Conservation (phyloP, 1,140 invertebrate genomes). For the Cheumatopsyche charites region DNA sequence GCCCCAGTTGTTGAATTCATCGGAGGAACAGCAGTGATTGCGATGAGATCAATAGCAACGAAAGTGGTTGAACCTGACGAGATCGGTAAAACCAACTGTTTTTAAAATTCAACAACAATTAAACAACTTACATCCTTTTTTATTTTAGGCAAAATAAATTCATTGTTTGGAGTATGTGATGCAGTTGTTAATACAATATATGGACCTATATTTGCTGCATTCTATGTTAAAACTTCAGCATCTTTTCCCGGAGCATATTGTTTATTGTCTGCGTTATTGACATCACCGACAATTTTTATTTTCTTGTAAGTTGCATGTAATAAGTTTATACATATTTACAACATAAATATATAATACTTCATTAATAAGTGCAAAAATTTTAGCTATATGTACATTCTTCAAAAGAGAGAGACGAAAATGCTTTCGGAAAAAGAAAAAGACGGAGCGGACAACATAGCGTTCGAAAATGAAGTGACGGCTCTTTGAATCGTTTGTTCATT, state of each 20-base stretch:
- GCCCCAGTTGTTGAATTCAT: slow-evolving; percentile 62
- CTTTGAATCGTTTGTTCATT: slow-evolving; percentile 9
- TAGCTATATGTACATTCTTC: slow-evolving; percentile 53
- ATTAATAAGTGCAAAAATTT: slow-evolving; percentile 52
- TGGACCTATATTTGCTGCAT: slow-evolving; percentile 58
- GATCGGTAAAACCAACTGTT: slow-evolving; percentile 53
- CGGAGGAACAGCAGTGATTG: slow-evolving; percentile 61
- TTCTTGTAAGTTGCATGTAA: slow-evolving; percentile 55
- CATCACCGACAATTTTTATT: slow-evolving; percentile 55
- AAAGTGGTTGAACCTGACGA: slow-evolving; percentile 63
- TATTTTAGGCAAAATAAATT: slow-evolving; percentile 64
- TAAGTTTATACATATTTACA: slow-evolving; percentile 52
- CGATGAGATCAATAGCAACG: slow-evolving; percentile 64
- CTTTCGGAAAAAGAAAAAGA: slow-evolving; percentile 50
- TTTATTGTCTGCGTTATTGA: slow-evolving; percentile 55
- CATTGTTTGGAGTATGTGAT: slow-evolving; percentile 63
- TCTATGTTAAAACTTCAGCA: slow-evolving; percentile 57
- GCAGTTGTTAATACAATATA: slow-evolving; percentile 58
- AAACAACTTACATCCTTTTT: background rate
- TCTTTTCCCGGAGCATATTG: slow-evolving; percentile 59
- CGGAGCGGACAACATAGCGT: slow-evolving; percentile 14
- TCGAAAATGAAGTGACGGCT: slow-evolving; percentile 38
- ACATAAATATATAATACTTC: slow-evolving; percentile 51
- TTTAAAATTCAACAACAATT: slow-evolving; percentile 1
- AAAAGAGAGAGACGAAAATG: slow-evolving; percentile 49